Evolutionary conservation across 2,113 vertebrate species (phyloP), one percentile per base, ranked within the genome.

Genomic region (Chauna torquata): DNA sequence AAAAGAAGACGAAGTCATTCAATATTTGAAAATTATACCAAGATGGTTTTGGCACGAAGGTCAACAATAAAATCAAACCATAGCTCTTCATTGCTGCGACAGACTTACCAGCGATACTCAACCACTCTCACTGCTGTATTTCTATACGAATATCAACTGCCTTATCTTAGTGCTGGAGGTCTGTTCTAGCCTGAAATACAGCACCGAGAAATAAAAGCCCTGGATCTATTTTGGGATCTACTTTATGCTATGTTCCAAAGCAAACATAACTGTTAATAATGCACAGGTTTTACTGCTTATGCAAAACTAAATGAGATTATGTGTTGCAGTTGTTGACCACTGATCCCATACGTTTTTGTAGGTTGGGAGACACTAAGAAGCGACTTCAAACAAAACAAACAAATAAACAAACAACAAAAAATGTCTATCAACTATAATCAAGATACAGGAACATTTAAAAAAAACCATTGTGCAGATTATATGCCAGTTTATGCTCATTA

Each of bases 1-100:
- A 69, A 61, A 64, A 58, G 24, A 40, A 0, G 3, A 45, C 23
- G 0, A 70, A 42, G 38, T 50, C 68, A 58, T 4, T 0, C 1
- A 50, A 4, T 44, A 74, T 68, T 38, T 75, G 80, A 69, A 82
- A 86, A 94, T 68, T 4, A 85, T 71, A 80, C 30, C 32, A 45
- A 75, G 36, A 32, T 2, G 12, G 14, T 86, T 88, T 64, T 36
- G 62, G n/a, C 42, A 83, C 58, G 30, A 49, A 77, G 24, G 61
- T 55, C 9, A 86, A 80, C 81, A 42, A 16, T 20, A 40, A 86
- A 88, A 92, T 54, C 18, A 81, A 94, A 77, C 2, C 27, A 8
- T 0, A 28, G 42, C 7, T 23, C 81, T 81, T 45, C 32, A 84
- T 3, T 74, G 83, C 78, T 79, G 57, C 22, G 14, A 18, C 1